Conservation (phyloP, 2,888 invertebrate genomes). For the Drosophila diplacantha region DNA sequence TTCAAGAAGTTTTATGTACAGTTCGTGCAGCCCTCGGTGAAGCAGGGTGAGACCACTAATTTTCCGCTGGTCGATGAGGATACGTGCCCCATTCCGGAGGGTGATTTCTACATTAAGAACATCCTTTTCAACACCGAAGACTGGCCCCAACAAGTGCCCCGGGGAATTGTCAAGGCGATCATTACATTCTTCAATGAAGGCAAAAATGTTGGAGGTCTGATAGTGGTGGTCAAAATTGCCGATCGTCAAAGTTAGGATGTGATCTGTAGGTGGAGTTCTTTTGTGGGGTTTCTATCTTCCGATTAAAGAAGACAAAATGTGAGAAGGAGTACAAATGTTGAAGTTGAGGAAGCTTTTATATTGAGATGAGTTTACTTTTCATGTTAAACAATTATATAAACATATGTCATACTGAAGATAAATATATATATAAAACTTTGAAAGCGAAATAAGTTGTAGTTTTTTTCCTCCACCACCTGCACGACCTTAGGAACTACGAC, state of each 20-base stretch:
- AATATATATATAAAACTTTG: slow-evolving; percentile 41
- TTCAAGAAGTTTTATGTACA: slow-evolving; percentile 69
- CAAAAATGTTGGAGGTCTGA: slow-evolving; percentile 61
- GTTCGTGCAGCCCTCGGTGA: slow-evolving; percentile 66
- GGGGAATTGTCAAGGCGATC: slow-evolving; percentile 66
- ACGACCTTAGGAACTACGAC: slow-evolving; percentile 36
- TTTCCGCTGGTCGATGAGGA: slow-evolving; percentile 66
- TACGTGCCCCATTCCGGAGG: slow-evolving; percentile 67
- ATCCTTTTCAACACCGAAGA: slow-evolving; percentile 60
- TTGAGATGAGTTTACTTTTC: not conserved
- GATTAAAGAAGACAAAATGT: not conserved
- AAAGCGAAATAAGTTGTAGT: slow-evolving; percentile 33
- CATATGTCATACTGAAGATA: not conserved
- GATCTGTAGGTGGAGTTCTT: no score
- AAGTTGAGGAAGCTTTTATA: not conserved
- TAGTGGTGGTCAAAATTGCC: slow-evolving; percentile 56
- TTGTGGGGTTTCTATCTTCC: rapidly evolving
- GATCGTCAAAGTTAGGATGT: slow-evolving; percentile 50
- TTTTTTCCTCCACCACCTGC: slow-evolving; percentile 15
- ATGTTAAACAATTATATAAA: not conserved
- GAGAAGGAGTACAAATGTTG: no score
- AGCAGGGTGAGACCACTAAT: slow-evolving; percentile 61
- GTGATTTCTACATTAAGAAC: slow-evolving; percentile 62
- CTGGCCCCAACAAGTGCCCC: slow-evolving; percentile 71
- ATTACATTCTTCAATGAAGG: slow-evolving; percentile 61